Conservation (phyloP, 2,888 invertebrate genomes). For the Pyrocoelia pectoralis region DNA sequence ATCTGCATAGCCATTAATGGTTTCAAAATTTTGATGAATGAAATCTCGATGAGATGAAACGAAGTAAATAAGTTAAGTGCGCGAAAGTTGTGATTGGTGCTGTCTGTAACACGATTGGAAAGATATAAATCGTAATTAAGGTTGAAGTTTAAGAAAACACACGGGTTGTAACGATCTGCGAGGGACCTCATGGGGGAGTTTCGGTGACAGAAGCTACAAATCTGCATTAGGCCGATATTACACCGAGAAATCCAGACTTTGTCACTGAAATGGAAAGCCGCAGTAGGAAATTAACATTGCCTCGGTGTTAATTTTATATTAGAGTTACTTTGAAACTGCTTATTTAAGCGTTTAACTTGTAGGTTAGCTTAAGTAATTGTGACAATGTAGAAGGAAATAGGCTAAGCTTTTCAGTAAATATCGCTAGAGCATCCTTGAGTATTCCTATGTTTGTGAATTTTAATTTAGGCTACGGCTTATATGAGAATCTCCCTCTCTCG, state of each 20-base stretch:
- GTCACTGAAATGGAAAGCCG: conserved; percentile 23
- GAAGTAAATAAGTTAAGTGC: conserved; percentile 22
- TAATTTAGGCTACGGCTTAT: conserved; percentile 28
- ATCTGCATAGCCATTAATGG: no score
- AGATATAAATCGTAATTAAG: conserved; percentile 47
- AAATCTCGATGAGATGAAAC: no score
- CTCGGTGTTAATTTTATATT: conserved; percentile 32
- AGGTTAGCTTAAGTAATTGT: conserved; percentile 27
- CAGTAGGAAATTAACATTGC: conserved; percentile 29
- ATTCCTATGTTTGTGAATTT: conserved; percentile 32
- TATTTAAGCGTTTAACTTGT: conserved; percentile 29
- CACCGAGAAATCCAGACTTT: conserved; percentile 29
- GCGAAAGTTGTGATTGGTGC: conserved; percentile 31
- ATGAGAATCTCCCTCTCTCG: conserved; percentile 20
- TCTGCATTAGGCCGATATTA: conserved; percentile 43
- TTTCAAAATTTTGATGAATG: no score
- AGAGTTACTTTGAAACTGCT: conserved; percentile 31
- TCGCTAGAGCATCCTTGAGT: conserved; percentile 17
- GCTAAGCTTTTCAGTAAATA: conserved; percentile 27
- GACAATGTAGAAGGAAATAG: conserved; percentile 19
- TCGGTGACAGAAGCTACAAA: conserved; percentile 41
- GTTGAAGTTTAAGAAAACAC: conserved; percentile 39
- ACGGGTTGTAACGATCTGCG: conserved; percentile 34
- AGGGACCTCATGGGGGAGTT: conserved; percentile 31
- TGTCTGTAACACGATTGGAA: conserved; percentile 44